Percentiles rank a stretch among this genome's conserved stretches.
Evolutionary conservation across 2,797 vertebrate genomes (phyloP).

Genomic region (Chaunax sp.): DNA sequence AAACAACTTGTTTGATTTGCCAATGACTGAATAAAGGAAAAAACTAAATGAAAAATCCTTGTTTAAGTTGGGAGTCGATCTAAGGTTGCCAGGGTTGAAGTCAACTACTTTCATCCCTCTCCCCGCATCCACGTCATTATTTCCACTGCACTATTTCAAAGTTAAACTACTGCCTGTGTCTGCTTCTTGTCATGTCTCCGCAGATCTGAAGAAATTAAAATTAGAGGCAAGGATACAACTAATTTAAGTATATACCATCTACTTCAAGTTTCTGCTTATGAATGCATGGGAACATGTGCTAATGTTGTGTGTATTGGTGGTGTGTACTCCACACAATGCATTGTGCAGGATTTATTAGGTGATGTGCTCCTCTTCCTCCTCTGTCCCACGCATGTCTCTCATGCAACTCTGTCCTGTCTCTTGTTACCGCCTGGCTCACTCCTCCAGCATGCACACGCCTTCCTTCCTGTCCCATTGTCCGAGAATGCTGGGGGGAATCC

Average conservation of each 20-base stretch:
- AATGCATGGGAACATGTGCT: neutral
- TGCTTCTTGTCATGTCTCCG: slow-evolving; percentile 2
- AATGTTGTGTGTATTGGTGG: neutral
- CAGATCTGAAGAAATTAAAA: slow-evolving; percentile 4
- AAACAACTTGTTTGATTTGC: neutral
- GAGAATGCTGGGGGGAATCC: slow-evolving; percentile 75
- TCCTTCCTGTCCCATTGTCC: slow-evolving; percentile 85
- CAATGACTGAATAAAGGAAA: neutral
- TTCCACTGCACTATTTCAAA: slow-evolving; percentile 33
- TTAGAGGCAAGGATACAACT: neutral
- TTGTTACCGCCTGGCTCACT: slow-evolving; percentile 57
- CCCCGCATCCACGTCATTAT: slow-evolving; percentile 26
- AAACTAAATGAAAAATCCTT: neutral
- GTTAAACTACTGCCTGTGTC: neutral
- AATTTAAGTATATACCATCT: neutral
- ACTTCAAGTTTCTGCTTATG: neutral
- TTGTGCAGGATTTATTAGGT: slow-evolving; percentile 19
- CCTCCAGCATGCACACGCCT: slow-evolving; percentile 66
- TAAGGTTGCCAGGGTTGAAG: slow-evolving; percentile 24
- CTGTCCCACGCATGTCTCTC: slow-evolving; percentile 18
- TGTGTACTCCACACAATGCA: neutral
- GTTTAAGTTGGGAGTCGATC: slow-evolving; percentile 6
- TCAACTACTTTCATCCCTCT: slow-evolving; percentile 35
- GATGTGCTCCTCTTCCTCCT: slow-evolving; percentile 19
- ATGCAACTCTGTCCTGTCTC: slow-evolving; percentile 55